A percentile compares a stretch with the other conserved stretches of the same genome.
Evolutionary conservation across 2,888 invertebrate genomes (phyloP).

Genomic region (Drosophila hamatofila): DNA sequence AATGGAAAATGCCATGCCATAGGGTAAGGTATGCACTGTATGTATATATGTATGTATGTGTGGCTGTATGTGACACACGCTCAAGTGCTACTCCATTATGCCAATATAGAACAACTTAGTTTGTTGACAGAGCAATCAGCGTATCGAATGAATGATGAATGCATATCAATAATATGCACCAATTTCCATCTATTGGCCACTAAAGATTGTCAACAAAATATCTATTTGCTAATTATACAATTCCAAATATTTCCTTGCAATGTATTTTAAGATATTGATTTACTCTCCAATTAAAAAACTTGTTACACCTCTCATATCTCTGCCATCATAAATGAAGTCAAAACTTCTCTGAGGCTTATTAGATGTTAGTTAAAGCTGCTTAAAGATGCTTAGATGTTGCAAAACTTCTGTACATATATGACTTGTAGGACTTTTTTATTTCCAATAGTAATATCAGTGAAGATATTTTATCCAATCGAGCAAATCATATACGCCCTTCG

Average conservation of each 20-base stretch:
- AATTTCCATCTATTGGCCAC: neutral
- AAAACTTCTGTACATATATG: too few relatives aligned
- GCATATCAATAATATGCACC: neutral
- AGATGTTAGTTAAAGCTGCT: too few relatives aligned
- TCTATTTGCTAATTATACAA: neutral
- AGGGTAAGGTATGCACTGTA: neutral
- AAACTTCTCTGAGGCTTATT: too few relatives aligned
- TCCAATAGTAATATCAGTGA: too few relatives aligned
- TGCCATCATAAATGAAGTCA: too few relatives aligned
- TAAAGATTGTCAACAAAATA: neutral
- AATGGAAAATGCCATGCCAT: conserved; percentile 3
- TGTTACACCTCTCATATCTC: too few relatives aligned
- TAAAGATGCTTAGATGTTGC: too few relatives aligned
- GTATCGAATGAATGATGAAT: neutral
- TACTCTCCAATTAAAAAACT: too few relatives aligned
- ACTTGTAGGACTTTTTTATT: too few relatives aligned
- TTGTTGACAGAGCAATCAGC: conserved; percentile 6
- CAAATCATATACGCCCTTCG: too few relatives aligned
- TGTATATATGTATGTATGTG: neutral
- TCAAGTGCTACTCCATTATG: neutral
- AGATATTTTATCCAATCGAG: too few relatives aligned
- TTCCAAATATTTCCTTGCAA: neutral
- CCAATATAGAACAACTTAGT: neutral
- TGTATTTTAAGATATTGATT: too few relatives aligned
- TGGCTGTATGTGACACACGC: neutral